These are phyloP conservation scores for Brachionus koreanus DNA, from an alignment of 1,140 invertebrate genomes.

Conservation along the genomic window DNA sequence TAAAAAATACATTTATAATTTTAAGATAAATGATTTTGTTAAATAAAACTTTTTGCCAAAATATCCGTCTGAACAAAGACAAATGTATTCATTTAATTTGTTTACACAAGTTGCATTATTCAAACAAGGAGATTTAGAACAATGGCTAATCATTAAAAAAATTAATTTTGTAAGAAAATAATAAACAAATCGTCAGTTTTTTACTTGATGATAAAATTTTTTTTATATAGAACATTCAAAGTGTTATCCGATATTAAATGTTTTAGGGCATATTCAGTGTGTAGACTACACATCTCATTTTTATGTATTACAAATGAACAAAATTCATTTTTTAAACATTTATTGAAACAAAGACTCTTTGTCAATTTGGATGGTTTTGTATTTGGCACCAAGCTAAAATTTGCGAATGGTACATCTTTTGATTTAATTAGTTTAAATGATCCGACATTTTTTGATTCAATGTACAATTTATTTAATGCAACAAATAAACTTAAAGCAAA, in stretches of 20 bases:
- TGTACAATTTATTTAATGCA: too few species aligned
- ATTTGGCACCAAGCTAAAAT: not conserved
- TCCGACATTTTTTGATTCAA: not conserved
- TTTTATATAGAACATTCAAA: not conserved
- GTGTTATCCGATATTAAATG: not conserved
- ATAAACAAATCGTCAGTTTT: not conserved
- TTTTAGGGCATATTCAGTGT: not conserved
- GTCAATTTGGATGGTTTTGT: not conserved
- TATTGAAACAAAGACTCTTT: not conserved
- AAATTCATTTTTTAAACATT: not conserved
- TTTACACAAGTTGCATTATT: not conserved
- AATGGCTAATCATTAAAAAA: not conserved
- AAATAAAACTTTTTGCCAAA: not conserved
- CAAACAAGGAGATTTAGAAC: not conserved
- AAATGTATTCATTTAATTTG: not conserved
- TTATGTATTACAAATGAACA: not conserved
- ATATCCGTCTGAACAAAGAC: not conserved
- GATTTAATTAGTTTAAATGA: not conserved
- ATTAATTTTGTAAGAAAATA: not conserved
- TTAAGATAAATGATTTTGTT: too few species aligned
- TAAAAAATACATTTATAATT: too few species aligned
- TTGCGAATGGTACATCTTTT: not conserved
- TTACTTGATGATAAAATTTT: not conserved
- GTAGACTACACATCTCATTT: not conserved
- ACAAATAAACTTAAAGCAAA: too few species aligned